A percentile compares a stretch with the other conserved stretches of the same genome.
phyloP scores from a whole-genome alignment of 2,888 invertebrate genomes.

The Cistogaster globosa region DNA sequence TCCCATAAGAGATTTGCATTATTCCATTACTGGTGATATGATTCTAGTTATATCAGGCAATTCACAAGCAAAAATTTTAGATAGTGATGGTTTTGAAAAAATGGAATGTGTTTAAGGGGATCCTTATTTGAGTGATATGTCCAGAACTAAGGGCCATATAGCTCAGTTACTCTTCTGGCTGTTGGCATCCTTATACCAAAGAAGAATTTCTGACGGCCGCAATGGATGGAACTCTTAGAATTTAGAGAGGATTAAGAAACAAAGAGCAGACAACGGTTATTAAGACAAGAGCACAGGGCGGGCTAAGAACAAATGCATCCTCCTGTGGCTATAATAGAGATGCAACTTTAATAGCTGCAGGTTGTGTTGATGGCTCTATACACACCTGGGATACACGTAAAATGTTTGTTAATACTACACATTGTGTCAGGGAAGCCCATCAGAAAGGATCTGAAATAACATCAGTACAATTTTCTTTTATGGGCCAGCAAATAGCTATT shows the following conservation, averaged over 20 bases:
- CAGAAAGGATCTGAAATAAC: slow-evolving; percentile 91
- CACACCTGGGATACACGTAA: slow-evolving; percentile 99
- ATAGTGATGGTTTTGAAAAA: slow-evolving; percentile 96
- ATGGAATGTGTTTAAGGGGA: slow-evolving; percentile 97
- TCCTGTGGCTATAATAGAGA: slow-evolving; percentile 93
- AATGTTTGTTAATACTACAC: slow-evolving; percentile 93
- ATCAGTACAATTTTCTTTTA: slow-evolving; percentile 93
- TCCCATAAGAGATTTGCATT: slow-evolving; percentile 93
- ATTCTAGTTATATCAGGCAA: slow-evolving; percentile 96
- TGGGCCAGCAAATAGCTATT: slow-evolving; percentile 87
- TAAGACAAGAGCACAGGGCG: slow-evolving; percentile 93
- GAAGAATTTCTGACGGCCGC: slow-evolving; percentile 98
- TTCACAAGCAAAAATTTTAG: slow-evolving; percentile 95
- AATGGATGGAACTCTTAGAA: slow-evolving; percentile 94
- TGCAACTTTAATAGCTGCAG: slow-evolving; percentile 94
- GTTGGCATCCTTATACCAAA: slow-evolving; percentile 95
- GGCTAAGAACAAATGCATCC: slow-evolving; percentile 93
- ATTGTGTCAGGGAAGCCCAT: slow-evolving; percentile 91
- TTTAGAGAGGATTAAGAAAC: slow-evolving; percentile 94
- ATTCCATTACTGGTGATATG: slow-evolving; percentile 96
- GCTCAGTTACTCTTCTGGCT: slow-evolving; percentile 94
- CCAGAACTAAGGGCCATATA: slow-evolving; percentile 96
- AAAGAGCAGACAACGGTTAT: slow-evolving; percentile 92
- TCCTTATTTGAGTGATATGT: slow-evolving; percentile 97
- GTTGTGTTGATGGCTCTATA: slow-evolving; percentile 92